A percentile compares a stretch with the other conserved stretches of the same genome.
These are phyloP conservation scores for Panagrolaimus sp. DNA, from an alignment of 1,140 invertebrate species.

Conservation along the genomic window DNA sequence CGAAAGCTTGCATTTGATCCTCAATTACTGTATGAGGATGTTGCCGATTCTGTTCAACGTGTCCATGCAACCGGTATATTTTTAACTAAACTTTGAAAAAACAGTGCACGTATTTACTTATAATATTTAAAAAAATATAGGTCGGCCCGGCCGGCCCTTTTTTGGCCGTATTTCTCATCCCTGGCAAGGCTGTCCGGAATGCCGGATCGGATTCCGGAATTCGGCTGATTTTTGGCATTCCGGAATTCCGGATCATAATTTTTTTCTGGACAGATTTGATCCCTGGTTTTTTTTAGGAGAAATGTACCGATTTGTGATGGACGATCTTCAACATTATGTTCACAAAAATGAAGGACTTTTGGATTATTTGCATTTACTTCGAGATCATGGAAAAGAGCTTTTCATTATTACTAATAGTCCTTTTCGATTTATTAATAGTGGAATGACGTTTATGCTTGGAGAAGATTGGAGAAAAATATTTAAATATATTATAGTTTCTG, in stretches of 20 bases:
- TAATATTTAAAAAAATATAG: no score
- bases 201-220: no score
- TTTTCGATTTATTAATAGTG: conserved; percentile 74
- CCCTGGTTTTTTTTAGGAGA: no score
- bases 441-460: conserved; percentile 83
- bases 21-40: conserved; percentile 88
- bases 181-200: no score
- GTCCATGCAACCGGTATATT: conserved; percentile 75
- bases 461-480: conserved; percentile 82
- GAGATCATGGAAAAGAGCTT: conserved; percentile 69
- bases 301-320: conserved; percentile 79
- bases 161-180: no score
- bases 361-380: conserved; percentile 22
- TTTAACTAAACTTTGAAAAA: no score
- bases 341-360: conserved; percentile 34
- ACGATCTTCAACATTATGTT: conserved; percentile 63
- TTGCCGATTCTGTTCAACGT: conserved; percentile 71
- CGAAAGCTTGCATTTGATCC: conserved; percentile 88
- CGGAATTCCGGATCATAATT: no score
- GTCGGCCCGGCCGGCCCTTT: no score
- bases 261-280: no score
- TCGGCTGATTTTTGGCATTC: no score
- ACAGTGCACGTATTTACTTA: no score
- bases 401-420: conserved; percentile 95
- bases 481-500: conserved; percentile 87